Conservation (phyloP, 2,888 invertebrate genomes). For the Dynastes hyllus region DNA sequence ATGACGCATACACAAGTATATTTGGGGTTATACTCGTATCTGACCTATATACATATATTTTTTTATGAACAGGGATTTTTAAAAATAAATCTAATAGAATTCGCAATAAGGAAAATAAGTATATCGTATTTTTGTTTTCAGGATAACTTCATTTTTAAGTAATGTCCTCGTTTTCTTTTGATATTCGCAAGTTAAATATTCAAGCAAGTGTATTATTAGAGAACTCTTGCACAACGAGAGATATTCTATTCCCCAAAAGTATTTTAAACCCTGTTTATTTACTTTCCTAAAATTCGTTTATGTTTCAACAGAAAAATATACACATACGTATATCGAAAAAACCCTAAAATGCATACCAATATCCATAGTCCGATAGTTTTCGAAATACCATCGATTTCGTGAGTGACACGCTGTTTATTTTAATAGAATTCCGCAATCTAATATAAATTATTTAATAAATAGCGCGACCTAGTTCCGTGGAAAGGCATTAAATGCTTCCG, state of each 20-base stretch:
- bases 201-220: not conserved
- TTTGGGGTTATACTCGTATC: not conserved
- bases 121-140: not conserved
- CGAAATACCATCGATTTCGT: conserved; percentile 7
- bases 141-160: not conserved
- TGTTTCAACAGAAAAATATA: conserved; percentile 4
- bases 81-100: not conserved
- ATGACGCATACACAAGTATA: conserved; percentile 20
- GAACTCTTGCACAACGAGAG: not conserved
- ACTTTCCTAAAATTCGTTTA: conserved; percentile 1
- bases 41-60: conserved; percentile 20
- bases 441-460: conserved; percentile 20
- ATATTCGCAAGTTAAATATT: conserved; percentile 12
- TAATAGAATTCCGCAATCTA: conserved; percentile 30
- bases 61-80: conserved; percentile 4
- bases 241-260: not conserved
- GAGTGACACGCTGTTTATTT: conserved; percentile 28
- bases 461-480: conserved; percentile 18
- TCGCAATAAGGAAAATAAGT: not conserved
- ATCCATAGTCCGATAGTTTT: conserved; percentile 4
- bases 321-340: not conserved
- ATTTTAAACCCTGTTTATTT: conserved; percentile 7
- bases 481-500: conserved; percentile 1
- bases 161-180: not conserved
- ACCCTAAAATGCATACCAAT: not conserved